Conservation (phyloP, 2,113 vertebrate genomes). For the Psettodes erumei region DNA sequence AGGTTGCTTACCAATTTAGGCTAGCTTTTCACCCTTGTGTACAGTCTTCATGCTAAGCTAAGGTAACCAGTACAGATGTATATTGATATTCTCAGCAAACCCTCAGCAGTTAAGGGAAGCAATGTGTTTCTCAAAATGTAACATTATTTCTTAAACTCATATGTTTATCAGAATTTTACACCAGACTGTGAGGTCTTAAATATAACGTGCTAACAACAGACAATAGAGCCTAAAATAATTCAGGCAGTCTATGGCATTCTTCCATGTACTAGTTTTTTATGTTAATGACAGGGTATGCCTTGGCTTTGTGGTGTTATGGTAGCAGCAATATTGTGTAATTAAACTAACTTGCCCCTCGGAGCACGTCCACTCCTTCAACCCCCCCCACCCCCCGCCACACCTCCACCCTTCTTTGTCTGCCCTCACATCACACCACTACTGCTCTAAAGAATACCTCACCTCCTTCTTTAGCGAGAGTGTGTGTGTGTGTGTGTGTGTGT, state of each 20-base stretch:
- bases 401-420: constrained; percentile 56
- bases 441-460: constrained; percentile 56
- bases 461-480: constrained; percentile 52
- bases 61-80: neutral
- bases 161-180: constrained; percentile 37
- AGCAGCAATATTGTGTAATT: constrained; percentile 75
- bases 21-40: neutral
- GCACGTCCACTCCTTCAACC: constrained; percentile 51
- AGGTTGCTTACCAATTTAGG: no score
- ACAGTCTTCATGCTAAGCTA: neutral
- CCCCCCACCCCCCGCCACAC: constrained; percentile 49
- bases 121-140: neutral
- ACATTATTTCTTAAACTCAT: constrained; percentile 28
- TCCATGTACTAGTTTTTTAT: constrained; percentile 53
- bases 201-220: constrained; percentile 66
- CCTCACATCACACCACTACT: constrained; percentile 56
- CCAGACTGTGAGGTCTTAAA: constrained; percentile 46
- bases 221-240: constrained; percentile 62
- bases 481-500: constrained; percentile 37
- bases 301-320: constrained; percentile 72
- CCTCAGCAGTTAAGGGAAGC: neutral
- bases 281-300: constrained; percentile 74
- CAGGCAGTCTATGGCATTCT: constrained; percentile 54
- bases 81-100: neutral
- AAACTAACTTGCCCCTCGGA: constrained; percentile 67